phyloP scores from a whole-genome alignment of 2,797 vertebrate genomes.

The Enteromius unitaeniatus region DNA sequence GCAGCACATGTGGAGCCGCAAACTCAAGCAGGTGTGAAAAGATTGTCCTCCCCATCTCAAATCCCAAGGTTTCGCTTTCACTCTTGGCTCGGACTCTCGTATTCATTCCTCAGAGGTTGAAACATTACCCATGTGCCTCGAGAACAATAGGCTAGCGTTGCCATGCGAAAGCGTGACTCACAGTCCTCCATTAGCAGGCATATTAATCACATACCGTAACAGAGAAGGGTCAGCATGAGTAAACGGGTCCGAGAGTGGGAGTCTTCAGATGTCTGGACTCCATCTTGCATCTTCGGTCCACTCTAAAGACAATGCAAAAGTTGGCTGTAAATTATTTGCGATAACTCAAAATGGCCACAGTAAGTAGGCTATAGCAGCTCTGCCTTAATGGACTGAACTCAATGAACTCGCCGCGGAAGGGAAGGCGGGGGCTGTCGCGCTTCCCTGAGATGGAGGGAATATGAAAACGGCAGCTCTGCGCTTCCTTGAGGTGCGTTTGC shows the following conservation, averaged over 20 bases:
- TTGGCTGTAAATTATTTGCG: conserved; percentile 35
- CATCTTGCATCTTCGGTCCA: background rate
- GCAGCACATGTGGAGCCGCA: conserved; percentile 7
- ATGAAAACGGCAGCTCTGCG: conserved; percentile 30
- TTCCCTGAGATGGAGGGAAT: conserved; percentile 53
- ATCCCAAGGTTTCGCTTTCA: conserved; percentile 49
- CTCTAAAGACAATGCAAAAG: conserved; percentile 16
- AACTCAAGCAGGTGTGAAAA: conserved; percentile 35
- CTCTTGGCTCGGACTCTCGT: conserved; percentile 41
- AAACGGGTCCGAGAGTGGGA: conserved; percentile 27
- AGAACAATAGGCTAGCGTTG: conserved; percentile 44
- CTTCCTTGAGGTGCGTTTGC: conserved; percentile 32
- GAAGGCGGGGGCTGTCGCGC: conserved; percentile 71
- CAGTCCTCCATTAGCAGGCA: conserved; percentile 40
- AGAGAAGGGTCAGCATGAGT: conserved; percentile 39
- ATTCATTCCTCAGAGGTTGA: conserved; percentile 30
- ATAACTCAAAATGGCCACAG: conserved; percentile 47
- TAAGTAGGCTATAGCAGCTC: conserved; percentile 39
- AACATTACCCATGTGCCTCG: conserved; percentile 42
- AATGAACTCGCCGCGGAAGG: conserved; percentile 57
- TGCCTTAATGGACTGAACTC: conserved; percentile 46
- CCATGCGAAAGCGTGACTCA: conserved; percentile 44
- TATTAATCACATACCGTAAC: conserved; percentile 38
- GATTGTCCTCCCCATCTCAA: conserved; percentile 14
- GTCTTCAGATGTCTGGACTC: conserved; percentile 8